Conservation (phyloP, 2,888 invertebrate genomes). For the Drosophila setosimentum region DNA sequence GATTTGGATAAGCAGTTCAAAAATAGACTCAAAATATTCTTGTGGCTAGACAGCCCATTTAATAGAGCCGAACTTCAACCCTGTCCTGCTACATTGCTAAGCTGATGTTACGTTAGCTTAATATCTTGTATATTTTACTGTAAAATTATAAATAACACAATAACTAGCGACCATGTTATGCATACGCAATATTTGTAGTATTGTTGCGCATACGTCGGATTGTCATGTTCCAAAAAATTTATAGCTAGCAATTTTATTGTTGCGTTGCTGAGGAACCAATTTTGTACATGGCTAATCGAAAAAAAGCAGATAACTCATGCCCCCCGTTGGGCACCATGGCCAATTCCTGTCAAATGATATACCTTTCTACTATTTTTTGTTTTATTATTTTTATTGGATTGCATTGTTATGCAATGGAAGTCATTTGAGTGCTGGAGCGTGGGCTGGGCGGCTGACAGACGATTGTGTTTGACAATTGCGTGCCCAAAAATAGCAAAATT, state of each 20-base stretch:
- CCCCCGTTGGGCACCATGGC: constrained; percentile 40
- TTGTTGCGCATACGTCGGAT: constrained; percentile 47
- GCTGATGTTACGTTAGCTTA: constrained; percentile 1
- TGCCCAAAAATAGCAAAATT: constrained; percentile 54
- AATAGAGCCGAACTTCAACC: neutral
- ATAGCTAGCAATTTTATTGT: constrained; percentile 45
- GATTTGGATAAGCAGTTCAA: constrained; percentile 2
- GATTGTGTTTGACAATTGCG: constrained; percentile 62
- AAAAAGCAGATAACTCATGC: constrained; percentile 44
- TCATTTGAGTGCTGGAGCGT: constrained; percentile 23
- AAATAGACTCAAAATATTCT: neutral
- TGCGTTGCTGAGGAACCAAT: constrained; percentile 16
- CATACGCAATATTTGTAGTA: constrained; percentile 44
- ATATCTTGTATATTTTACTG: constrained; percentile 1
- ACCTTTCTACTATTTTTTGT: constrained; percentile 40
- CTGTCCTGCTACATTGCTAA: neutral
- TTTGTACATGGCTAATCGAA: constrained; percentile 18
- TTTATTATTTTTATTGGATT: constrained; percentile 59
- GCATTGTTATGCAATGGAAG: constrained; percentile 70
- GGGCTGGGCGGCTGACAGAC: constrained; percentile 13
- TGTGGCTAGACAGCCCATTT: neutral
- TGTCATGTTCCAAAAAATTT: constrained; percentile 49
- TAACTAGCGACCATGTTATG: constrained; percentile 19
- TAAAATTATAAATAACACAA: constrained; percentile 30
- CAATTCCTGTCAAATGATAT: constrained; percentile 72